Evolutionary conservation across 2,113 vertebrate genomes (phyloP), one percentile per base, ranked within the genome.

Genomic region (Albula glossodonta): DNA sequence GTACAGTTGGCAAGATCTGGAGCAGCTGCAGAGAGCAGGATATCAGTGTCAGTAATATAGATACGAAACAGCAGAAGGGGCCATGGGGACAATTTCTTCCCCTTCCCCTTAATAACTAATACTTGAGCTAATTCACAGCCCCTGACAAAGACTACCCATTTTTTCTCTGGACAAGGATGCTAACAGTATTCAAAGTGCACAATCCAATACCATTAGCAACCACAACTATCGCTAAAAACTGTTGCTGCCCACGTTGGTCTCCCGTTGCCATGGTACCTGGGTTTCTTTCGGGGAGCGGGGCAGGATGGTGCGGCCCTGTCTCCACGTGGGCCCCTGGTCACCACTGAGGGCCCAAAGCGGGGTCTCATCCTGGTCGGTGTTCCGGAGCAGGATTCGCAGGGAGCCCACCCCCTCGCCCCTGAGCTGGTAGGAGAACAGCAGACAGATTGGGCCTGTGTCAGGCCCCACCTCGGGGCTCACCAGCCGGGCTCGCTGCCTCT

Each of bases 251-350:
- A 7, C 63, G 63, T 63, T 0, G 70, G 4, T 1, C 70, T 74
- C 70, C 70, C 6, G n/a, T 31, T 13, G 48, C 17, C 15, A 41
- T 9, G 5, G 84, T 91, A 98, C 98, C 97, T 96, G 96, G 89
- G 98, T 99, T 88, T 97, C 97, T 91, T 91, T 95, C 87, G 98
- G 97, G 0, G 97, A 98, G 91, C 97, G 97, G 0, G 97, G 97
- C 90, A 99, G 92, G 91, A 98, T 96, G 93, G 98, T 97, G 79
- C 97, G 96, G 2, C 98, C 98, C 87, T 99, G 97, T 83, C 93
- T 96, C 98, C 98, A 99, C 88, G 96, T 95, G n/a, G 94, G 90
- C 0, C 97, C 98, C 89, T 98, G 97, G 92, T 99, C 98, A 82
- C 97, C 97, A 0, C 92, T 93, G 12, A 99, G 93, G 56, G 94